Base-by-base conservation (phyloP, 2,113 vertebrate species). In the Stictonetta naevosa region DNA sequence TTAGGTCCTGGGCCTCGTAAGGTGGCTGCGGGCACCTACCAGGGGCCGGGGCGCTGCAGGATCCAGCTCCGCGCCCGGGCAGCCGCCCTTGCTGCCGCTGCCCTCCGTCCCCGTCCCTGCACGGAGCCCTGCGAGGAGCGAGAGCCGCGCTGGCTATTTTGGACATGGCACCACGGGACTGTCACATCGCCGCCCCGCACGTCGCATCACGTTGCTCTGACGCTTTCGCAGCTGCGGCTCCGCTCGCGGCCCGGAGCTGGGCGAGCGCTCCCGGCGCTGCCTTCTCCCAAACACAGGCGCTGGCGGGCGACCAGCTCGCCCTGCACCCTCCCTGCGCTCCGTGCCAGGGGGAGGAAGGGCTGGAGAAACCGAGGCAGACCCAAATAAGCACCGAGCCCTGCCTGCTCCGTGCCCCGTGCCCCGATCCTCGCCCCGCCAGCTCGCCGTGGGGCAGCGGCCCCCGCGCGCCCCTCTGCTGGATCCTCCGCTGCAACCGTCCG, bases 101-200 rank as follows among this genome's bases (percentile, higher is more conserved):
- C 23, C 21, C 22, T n/a, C 22, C 14, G 33, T 48, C 18, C 74
- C 63, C 3, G 1, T 58, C 81, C 69, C 93, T 26, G 72, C 72
- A 20, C 22, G 0, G 31, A 86, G 90, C 64, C 68, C 85, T 91
- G 33, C 21, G 3, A 76, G 71, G 3, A 59, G 69, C 3, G 1
- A 91, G 84, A 44, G 86, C 89, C 72, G 55, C 13, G 14, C 74
- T 89, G 62, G 91, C 93, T 92, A 91, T 97, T 97, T 96, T 94
- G 95, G 95, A 94, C 84, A 55, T 50, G 53, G 87, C 91, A 93
- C 94, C 93, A 94, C 90, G 88, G 93, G 93, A 93, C 92, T 66
- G 95, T 93, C 95, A 94, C 93, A 88, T 94, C 92, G 23, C 62
- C 4, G 1, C 90, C 72, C 90, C 1, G 40, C 91, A 64, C 64